Evolutionary conservation across 2,797 vertebrate genomes (phyloP).

Genomic region (Denticeps clupeoides): DNA sequence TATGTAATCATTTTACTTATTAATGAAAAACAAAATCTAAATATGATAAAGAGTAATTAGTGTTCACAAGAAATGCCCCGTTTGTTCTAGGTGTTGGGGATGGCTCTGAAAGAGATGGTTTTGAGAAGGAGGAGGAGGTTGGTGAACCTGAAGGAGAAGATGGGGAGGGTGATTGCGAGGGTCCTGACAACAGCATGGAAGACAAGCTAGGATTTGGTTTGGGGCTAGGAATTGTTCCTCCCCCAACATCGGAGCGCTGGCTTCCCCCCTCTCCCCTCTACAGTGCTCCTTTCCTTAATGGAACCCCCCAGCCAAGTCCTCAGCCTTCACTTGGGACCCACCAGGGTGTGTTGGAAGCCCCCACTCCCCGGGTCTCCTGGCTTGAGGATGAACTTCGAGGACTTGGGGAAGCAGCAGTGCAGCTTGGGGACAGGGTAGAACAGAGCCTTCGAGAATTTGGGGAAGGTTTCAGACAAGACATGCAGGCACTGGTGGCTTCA

Average conservation of each 20-base stretch:
- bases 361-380: constrained; percentile 56
- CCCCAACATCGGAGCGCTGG: constrained; percentile 66
- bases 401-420: constrained; percentile 62
- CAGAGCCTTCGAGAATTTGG: constrained; percentile 62
- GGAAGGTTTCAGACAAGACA: constrained; percentile 61
- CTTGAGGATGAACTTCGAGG: constrained; percentile 66
- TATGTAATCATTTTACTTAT: constrained; percentile 32
- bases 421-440: constrained; percentile 63
- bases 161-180: constrained; percentile 55
- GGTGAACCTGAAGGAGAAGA: constrained; percentile 56
- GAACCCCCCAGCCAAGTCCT: constrained; percentile 65
- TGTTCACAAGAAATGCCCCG: too few species aligned
- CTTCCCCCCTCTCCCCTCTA: constrained; percentile 69
- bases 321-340: constrained; percentile 63
- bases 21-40: too few species aligned
- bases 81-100: constrained; percentile 50
- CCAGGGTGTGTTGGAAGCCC: constrained; percentile 59
- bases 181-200: constrained; percentile 63
- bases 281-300: constrained; percentile 67
- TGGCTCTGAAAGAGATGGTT: constrained; percentile 56
- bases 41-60: too few species aligned
- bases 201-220: constrained; percentile 65
- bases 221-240: constrained; percentile 62
- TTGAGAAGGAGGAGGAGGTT: constrained; percentile 64
- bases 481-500: constrained; percentile 63